A percentile compares a stretch with the other conserved stretches of the same genome.
These are phyloP conservation scores for Microcebus jonahi DNA, from an alignment of 2,113 vertebrate genomes.

Conservation along the genomic window DNA sequence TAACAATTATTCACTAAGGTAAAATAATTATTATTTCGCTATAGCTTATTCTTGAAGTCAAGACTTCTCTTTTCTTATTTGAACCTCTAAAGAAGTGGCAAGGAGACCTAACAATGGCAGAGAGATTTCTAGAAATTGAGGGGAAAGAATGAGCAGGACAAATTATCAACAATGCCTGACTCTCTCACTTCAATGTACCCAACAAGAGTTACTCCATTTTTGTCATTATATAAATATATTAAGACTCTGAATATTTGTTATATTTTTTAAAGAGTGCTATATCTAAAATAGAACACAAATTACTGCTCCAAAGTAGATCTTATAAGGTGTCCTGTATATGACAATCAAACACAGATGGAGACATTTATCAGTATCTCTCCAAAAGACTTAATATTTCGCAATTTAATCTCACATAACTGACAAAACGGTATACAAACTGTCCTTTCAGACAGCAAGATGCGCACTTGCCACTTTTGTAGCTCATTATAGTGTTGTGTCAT, in stretches of 20 bases:
- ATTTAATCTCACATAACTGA: neutral
- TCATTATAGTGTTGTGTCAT: neutral
- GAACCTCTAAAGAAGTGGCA: neutral
- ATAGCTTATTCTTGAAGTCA: neutral
- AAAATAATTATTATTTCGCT: neutral
- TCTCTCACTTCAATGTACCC: neutral
- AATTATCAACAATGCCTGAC: neutral
- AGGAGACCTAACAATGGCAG: neutral
- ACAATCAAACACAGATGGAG: neutral
- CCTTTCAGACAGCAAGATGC: neutral
- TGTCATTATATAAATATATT: neutral
- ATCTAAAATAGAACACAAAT: slow-evolving; percentile 14
- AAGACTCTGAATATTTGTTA: neutral
- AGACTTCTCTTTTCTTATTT: neutral
- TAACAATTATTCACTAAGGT: neutral
- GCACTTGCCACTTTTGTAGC: neutral
- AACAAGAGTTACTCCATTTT: neutral
- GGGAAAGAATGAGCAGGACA: neutral
- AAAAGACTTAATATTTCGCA: neutral
- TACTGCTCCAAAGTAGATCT: neutral
- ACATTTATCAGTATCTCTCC: neutral
- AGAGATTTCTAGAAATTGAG: neutral
- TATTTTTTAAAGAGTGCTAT: neutral
- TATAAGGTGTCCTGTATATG: neutral
- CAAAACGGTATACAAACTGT: neutral